Percentiles rank a stretch among this genome's conserved stretches.
These are phyloP conservation scores for Ceratosolen solmsi DNA, from an alignment of 1,140 invertebrate genomes.

Conservation along the genomic window DNA sequence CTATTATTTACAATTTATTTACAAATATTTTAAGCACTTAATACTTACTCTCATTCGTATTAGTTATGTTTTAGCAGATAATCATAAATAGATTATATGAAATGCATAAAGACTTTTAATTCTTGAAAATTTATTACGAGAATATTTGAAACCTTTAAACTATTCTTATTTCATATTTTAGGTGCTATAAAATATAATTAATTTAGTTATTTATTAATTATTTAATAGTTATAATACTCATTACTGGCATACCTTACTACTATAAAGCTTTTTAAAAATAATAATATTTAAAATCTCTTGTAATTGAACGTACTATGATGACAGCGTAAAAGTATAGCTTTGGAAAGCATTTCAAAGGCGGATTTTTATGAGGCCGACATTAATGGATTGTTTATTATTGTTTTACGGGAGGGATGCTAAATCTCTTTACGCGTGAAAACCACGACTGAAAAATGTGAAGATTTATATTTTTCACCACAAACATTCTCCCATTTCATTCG, in stretches of 20 bases:
- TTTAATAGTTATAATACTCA: too few species aligned
- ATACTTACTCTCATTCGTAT: too few species aligned
- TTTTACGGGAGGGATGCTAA: conserved; percentile 19
- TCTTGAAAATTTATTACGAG: too few species aligned
- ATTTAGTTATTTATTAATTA: background rate
- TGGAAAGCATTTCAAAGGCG: conserved; percentile 15
- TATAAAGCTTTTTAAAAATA: background rate
- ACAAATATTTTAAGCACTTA: too few species aligned
- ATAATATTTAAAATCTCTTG: conserved; percentile 10
- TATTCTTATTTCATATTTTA: too few species aligned
- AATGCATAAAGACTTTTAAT: too few species aligned
- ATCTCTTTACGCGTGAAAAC: background rate
- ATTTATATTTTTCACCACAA: conserved; percentile 38
- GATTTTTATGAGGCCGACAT: conserved; percentile 22
- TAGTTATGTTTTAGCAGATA: too few species aligned
- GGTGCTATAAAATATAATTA: too few species aligned
- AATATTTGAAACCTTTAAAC: too few species aligned
- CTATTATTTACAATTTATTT: too few species aligned
- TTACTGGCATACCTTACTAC: too few species aligned
- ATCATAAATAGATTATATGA: too few species aligned
- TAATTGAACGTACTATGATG: background rate
- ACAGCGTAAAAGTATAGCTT: background rate
- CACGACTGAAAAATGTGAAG: background rate
- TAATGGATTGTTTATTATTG: conserved; percentile 47
- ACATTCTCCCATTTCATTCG: background rate